Evolutionary conservation across 2,888 invertebrate species (phyloP), one percentile per base, ranked within the genome.

Genomic region (Helobdella robusta): DNA sequence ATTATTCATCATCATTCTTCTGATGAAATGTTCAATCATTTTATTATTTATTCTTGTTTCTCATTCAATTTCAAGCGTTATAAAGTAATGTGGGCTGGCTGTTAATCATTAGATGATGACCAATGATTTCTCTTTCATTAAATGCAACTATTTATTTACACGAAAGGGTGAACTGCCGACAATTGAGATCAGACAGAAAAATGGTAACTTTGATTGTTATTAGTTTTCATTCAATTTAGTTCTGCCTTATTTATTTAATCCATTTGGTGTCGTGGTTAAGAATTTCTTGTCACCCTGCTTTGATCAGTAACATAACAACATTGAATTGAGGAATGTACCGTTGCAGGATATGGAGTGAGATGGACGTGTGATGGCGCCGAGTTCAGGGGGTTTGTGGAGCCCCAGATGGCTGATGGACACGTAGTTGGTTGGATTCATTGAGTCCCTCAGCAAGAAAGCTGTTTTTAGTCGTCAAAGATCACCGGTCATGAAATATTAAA

Each of bases 331-430:
- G 18, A 54, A 54, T 20, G 8, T 11, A 32, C 30, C n/a, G 58
- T 60, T 71, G 23, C 67, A 76, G 77, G 78, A 3, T 78, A 78
- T 72, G 78, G 78, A n/a, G 74, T 73, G 2, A 64, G 78, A 48
- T 78, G 77, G 77, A 73, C 74, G 15, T 72, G 73, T 25, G 76
- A 77, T 69, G 77, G 76, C 0, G 67, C 66, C 30, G 72, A 71
- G 44, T 78, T 78, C 69, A 68, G 78, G 23, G 78, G 78, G 8
- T 78, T 78, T 67, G 70, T 78, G 54, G 78, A 78, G 65, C 78
- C 78, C 5, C 77, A 77, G 70, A 78, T 78, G 78, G 72, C 73
- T 6, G 76, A 74, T 67, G 78, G 78, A 0, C 77, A 77, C 71
- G 75, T 73, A 20, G 74, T 73, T 2, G 77, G 78, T 5, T 78